These are phyloP conservation scores for Sarcophaga peregrina DNA, from an alignment of 1,140 invertebrate species.

Conservation along the genomic window DNA sequence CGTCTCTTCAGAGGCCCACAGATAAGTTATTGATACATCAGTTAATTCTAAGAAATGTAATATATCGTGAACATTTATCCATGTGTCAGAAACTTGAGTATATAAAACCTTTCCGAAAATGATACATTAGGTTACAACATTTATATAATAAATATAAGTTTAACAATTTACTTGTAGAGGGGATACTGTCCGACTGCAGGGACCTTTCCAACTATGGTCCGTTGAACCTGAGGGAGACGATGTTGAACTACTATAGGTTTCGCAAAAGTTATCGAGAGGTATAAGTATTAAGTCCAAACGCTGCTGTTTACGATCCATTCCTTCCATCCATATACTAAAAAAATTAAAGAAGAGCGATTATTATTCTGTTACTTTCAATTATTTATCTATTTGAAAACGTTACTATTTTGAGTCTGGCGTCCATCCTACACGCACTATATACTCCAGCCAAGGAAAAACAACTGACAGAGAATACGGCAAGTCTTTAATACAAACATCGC, in stretches of 20 bases:
- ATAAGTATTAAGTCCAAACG: slow-evolving; percentile 80
- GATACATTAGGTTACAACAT: neutral
- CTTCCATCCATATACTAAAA: slow-evolving; percentile 88
- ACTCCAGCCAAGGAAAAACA: slow-evolving; percentile 92
- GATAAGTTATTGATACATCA: slow-evolving; percentile 75
- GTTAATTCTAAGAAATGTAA: slow-evolving; percentile 80
- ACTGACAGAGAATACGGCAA: slow-evolving; percentile 78
- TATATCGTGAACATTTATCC: slow-evolving; percentile 94
- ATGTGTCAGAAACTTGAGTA: slow-evolving; percentile 79
- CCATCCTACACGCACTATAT: slow-evolving; percentile 94
- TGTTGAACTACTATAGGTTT: slow-evolving; percentile 71
- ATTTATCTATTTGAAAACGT: slow-evolving; percentile 62
- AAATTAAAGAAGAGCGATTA: neutral
- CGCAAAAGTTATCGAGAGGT: slow-evolving; percentile 79
- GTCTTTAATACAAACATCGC: slow-evolving; percentile 76
- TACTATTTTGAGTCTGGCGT: slow-evolving; percentile 88
- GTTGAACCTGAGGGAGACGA: slow-evolving; percentile 69
- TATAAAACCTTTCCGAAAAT: slow-evolving; percentile 72
- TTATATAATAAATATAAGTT: too few species aligned
- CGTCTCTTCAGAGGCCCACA: slow-evolving; percentile 93
- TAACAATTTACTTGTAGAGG: slow-evolving; percentile 57
- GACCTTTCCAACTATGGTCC: slow-evolving; percentile 65
- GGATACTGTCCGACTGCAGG: slow-evolving; percentile 57
- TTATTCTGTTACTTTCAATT: neutral
- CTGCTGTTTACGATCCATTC: slow-evolving; percentile 88